These are phyloP conservation scores for Solenopsis fugax DNA, from an alignment of 1,140 invertebrate genomes.

Conservation along the genomic window DNA sequence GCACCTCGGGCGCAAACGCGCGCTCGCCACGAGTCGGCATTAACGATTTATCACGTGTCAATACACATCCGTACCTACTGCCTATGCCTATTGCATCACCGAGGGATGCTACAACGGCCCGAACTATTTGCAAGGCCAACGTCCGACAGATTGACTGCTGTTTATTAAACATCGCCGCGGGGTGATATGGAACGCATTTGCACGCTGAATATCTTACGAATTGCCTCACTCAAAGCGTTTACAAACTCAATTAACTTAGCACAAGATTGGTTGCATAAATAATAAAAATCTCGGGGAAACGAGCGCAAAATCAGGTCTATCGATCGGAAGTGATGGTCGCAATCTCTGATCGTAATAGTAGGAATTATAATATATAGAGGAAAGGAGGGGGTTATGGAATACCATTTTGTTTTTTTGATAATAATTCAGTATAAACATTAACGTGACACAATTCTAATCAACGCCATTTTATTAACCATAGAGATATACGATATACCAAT, in stretches of 20 bases:
- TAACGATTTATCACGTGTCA: slow-evolving; percentile 51
- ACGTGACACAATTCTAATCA: too few relatives aligned
- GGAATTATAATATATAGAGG: not conserved
- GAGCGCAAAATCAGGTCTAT: not conserved
- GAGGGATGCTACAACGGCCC: not conserved
- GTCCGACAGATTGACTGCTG: not conserved
- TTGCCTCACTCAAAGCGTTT: slow-evolving; percentile 4
- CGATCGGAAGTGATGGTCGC: not conserved
- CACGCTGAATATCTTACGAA: slow-evolving; percentile 12
- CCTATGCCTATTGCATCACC: not conserved
- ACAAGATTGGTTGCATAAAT: not conserved
- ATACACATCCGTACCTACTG: slow-evolving; percentile 10
- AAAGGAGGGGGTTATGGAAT: too few relatives aligned
- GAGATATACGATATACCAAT: too few relatives aligned
- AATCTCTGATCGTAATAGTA: not conserved
- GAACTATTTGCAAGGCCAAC: slow-evolving; percentile 26
- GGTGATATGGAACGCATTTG: not conserved
- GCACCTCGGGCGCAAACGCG: slow-evolving; percentile 16
- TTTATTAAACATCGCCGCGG: slow-evolving; percentile 35
- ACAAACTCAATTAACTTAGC: slow-evolving; percentile 25
- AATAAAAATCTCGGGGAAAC: not conserved
- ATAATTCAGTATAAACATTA: too few relatives aligned
- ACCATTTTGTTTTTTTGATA: too few relatives aligned
- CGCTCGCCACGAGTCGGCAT: slow-evolving; percentile 4
- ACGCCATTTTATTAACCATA: too few relatives aligned